Evolutionary conservation across 2,888 invertebrate genomes (phyloP).

Genomic region (Dendrolimus pini): DNA sequence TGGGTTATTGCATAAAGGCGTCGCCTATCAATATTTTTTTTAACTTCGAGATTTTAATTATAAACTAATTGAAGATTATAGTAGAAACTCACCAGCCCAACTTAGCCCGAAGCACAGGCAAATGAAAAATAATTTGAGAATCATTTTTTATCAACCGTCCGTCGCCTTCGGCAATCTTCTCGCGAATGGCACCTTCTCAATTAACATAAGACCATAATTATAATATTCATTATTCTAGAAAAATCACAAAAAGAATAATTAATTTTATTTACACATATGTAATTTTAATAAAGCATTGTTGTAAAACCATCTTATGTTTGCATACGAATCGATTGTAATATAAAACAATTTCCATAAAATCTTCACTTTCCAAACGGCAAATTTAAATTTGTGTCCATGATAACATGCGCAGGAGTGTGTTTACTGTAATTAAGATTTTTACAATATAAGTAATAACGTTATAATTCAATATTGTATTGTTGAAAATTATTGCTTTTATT

Average conservation of each 20-base stretch:
- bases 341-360: not conserved
- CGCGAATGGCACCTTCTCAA: not conserved
- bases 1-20: no score
- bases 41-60: no score
- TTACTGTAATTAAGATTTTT: not conserved
- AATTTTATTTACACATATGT: conserved; percentile 7
- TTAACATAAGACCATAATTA: not conserved
- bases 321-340: not conserved
- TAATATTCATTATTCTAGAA: conserved; percentile 2
- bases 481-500: no score
- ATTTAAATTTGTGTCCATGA: not conserved
- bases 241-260: conserved; percentile 4
- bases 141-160: not conserved
- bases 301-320: not conserved
- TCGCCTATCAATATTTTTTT: no score
- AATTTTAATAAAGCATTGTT: not conserved
- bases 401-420: not conserved
- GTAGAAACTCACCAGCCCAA: not conserved
- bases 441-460: not conserved
- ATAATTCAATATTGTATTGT: no score
- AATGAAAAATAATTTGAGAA: not conserved
- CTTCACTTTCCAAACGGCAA: not conserved
- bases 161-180: not conserved
- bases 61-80: no score
- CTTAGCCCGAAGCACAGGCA: not conserved